A percentile compares a stretch with the other conserved stretches of the same genome.
phyloP scores from a whole-genome alignment of 2,797 vertebrate species.

The Semotilus atromaculatus region DNA sequence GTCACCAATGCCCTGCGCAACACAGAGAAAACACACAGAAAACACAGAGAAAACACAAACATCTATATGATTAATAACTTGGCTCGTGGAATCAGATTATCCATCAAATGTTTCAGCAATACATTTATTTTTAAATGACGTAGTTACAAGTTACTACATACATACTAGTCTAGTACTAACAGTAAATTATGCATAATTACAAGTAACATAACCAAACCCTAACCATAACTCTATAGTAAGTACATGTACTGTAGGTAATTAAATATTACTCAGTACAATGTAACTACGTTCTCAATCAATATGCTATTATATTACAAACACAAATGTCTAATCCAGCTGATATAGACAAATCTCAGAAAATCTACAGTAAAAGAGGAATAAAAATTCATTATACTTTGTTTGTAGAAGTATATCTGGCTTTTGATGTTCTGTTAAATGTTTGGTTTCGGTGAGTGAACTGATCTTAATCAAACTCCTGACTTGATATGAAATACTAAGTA shows the following conservation, averaged over 20 bases:
- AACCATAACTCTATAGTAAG: too few relatives aligned
- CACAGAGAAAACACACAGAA: conserved; percentile 41
- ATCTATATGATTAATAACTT: neutral
- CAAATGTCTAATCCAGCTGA: neutral
- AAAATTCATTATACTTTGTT: neutral
- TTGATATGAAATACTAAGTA: neutral
- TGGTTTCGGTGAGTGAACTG: neutral
- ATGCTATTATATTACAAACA: too few relatives aligned
- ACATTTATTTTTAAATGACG: neutral
- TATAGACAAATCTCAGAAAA: neutral
- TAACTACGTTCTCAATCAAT: neutral
- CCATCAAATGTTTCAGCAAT: neutral
- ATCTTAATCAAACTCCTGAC: neutral
- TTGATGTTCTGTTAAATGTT: neutral
- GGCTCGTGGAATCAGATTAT: neutral
- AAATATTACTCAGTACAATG: too few relatives aligned
- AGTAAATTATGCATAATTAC: too few relatives aligned
- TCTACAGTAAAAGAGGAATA: neutral
- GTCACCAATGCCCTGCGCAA: conserved; percentile 89
- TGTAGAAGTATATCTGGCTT: neutral
- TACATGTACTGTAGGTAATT: too few relatives aligned
- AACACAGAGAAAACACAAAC: conserved; percentile 30
- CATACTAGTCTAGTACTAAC: too few relatives aligned
- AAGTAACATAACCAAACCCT: too few relatives aligned
- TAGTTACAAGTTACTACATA: too few relatives aligned